Evolutionary conservation across 1,140 invertebrate species (phyloP).

Genomic region (Apis mellifera): Amel_HAv3.1 CM009938.2:11867001-11867500

Average conservation of each 20-base stretch:
- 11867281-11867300: conserved; percentile 85
- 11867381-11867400: conserved; percentile 83
- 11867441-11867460: too few species aligned
- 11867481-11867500: too few species aligned
- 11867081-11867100: conserved; percentile 83
- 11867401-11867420: not conserved
- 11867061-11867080: conserved; percentile 82
- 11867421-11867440: too few species aligned
- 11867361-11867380: conserved; percentile 83
- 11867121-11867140: conserved; percentile 87
- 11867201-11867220: conserved; percentile 84
- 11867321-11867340: conserved; percentile 84
- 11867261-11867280: conserved; percentile 86
- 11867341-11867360: conserved; percentile 82
- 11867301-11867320: conserved; percentile 84
- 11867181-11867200: conserved; percentile 85
- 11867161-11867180: conserved; percentile 84
- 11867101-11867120: conserved; percentile 85
- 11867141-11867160: conserved; percentile 83
- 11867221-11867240: conserved; percentile 82
- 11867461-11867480: too few species aligned
- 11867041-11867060: conserved; percentile 52
- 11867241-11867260: conserved; percentile 79
- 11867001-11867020: too few species aligned
- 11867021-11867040: not conserved